These are phyloP conservation scores for Sphenopsis melanotis DNA, from an alignment of 2,797 vertebrate genomes.

Conservation along the genomic window DNA sequence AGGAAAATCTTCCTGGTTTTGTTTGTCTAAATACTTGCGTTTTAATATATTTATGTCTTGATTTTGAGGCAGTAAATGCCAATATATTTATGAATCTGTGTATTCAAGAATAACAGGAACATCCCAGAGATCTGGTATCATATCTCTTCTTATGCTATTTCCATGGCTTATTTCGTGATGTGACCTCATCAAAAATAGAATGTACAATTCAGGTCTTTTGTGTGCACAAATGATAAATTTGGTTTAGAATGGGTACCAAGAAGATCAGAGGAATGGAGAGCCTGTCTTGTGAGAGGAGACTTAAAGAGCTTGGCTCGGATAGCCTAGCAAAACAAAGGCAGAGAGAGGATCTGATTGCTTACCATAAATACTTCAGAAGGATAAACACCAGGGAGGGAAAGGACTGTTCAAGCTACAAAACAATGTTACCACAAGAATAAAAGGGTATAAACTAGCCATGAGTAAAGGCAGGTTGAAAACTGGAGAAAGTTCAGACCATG, in stretches of 20 bases:
- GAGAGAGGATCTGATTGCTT: constrained; percentile 11
- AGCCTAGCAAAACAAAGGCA: constrained; percentile 33
- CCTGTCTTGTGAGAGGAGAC: constrained; percentile 7
- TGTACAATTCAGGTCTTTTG: not conserved
- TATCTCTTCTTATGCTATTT: not conserved
- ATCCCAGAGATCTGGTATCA: not conserved
- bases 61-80: not conserved
- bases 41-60: not conserved
- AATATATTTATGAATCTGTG: not conserved
- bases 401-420: not conserved
- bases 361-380: constrained; percentile 19
- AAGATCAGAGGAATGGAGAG: constrained; percentile 35
- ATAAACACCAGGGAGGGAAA: not conserved
- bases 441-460: not conserved
- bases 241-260: not conserved
- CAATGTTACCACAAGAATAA: not conserved
- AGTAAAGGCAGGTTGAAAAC: not conserved
- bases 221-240: constrained; percentile 7
- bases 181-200: not conserved
- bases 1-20: not conserved
- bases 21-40: not conserved
- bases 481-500: not conserved
- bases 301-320: constrained; percentile 45
- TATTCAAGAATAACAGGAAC: not conserved
- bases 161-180: not conserved